Evolutionary conservation across 2,888 invertebrate species (phyloP).

Genomic region (Drosophila flavopinicola): DNA sequence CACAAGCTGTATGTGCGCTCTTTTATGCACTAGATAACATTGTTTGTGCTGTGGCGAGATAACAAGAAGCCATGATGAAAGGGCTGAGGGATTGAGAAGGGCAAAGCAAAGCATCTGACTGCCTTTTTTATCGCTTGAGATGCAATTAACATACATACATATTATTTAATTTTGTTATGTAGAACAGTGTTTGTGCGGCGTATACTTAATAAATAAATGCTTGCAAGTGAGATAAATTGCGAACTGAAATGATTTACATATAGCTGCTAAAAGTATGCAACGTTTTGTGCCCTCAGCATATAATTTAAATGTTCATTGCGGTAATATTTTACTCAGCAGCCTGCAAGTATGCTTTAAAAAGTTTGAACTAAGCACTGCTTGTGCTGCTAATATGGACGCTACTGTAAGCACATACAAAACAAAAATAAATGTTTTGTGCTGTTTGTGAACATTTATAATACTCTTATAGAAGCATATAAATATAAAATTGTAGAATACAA

Average conservation of each 20-base stretch:
- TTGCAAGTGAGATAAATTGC: too few relatives aligned
- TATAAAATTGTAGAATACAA: too few relatives aligned
- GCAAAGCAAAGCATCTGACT: conserved; percentile 15
- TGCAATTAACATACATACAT: conserved; percentile 17
- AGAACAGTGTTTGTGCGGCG: conserved; percentile 4
- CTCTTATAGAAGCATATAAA: too few relatives aligned
- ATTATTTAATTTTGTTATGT: background rate
- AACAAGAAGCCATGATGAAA: conserved; percentile 30
- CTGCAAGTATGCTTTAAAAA: conserved; percentile 52
- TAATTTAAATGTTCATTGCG: too few relatives aligned
- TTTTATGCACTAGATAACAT: conserved; percentile 56
- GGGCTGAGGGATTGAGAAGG: conserved; percentile 4
- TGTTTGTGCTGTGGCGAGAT: conserved; percentile 59
- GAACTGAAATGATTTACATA: background rate
- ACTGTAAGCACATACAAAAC: conserved; percentile 10
- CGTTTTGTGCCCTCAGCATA: background rate
- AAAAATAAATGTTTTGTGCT: background rate
- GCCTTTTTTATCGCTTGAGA: conserved; percentile 6
- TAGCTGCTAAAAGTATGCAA: conserved; percentile 28
- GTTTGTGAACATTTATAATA: too few relatives aligned
- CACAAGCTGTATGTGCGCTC: conserved; percentile 11
- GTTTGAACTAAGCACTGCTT: background rate
- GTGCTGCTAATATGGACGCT: background rate
- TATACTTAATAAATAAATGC: conserved; percentile 2
- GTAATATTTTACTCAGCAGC: conserved; percentile 21